Conservation (phyloP, 2,113 vertebrate species). For the Leptodactylus fuscus region DNA sequence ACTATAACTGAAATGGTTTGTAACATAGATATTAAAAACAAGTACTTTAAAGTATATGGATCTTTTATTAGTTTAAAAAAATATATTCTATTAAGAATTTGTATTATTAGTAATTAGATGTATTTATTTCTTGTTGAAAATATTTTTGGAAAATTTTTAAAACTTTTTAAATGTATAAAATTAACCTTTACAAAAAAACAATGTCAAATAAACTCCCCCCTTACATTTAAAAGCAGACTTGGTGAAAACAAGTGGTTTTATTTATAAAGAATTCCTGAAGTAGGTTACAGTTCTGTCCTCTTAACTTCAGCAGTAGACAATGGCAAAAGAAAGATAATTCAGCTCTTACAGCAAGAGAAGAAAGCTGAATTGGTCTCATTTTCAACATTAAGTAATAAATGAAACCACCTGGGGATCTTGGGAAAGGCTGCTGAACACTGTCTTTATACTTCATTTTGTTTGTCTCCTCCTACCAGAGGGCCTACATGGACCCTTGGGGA, state of each 20-base stretch:
- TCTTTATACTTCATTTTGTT: conserved; percentile 73
- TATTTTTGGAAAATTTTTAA: conserved; percentile 44
- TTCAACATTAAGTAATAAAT: conserved; percentile 78
- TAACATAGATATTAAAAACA: neutral
- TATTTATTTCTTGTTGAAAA: conserved; percentile 59
- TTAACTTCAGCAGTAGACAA: conserved; percentile 70
- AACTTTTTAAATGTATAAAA: conserved; percentile 14
- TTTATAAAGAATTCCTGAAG: conserved; percentile 68
- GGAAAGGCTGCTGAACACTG: conserved; percentile 75
- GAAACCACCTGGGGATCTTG: conserved; percentile 87
- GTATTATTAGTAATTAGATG: no score
- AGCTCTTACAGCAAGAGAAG: conserved; percentile 67
- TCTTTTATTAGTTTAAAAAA: no score
- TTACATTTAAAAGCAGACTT: conserved; percentile 19
- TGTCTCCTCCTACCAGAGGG: conserved; percentile 73
- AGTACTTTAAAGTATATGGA: no score
- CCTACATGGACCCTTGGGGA: conserved; percentile 72
- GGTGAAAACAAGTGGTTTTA: conserved; percentile 25
- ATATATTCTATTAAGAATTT: no score
- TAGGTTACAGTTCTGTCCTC: conserved; percentile 72
- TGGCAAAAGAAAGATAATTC: conserved; percentile 75
- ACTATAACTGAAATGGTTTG: neutral
- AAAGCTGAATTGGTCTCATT: conserved; percentile 75
- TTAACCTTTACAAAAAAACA: conserved; percentile 55
- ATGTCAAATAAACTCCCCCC: conserved; percentile 42